Evolutionary conservation across 2,113 vertebrate genomes (phyloP), one percentile per base, ranked within the genome.

Genomic region (Isichthys henryi): DNA sequence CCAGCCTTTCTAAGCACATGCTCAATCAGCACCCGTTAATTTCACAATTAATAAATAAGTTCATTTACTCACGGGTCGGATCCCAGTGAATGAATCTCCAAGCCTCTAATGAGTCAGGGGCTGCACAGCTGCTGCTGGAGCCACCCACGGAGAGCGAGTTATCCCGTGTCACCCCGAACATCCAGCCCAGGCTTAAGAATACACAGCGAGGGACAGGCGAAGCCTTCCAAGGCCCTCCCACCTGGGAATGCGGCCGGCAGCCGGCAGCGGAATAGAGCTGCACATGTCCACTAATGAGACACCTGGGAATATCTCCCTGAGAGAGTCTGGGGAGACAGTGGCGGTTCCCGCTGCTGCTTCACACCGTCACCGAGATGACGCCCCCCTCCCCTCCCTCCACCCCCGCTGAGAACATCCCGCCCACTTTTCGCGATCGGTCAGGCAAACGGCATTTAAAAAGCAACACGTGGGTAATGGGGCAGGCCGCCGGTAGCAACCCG

Each of bases 141-240:
- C 77, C 0, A 52, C 62, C 80, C 90, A 88, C 66, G 89, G 74
- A 74, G 87, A 89, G 88, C 82, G 91, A 92, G 87, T 93, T 92
- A 92, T 92, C 88, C 89, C 53, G 88, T 84, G 89, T 90, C 89
- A 77, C 31, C 90, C 85, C 88, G 85, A 87, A 89, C 27, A 48
- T 88, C 92, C 95, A 94, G 92, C 94, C 93, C 83, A 89, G 91
- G 83, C 93, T 90, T 92, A 92, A 94, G 92, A 95, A 91, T 92
- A 94, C 93, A 91, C 92, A 86, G 62, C 49, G 11, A 52, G 46
- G 94, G 92, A 91, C 89, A 86, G 88, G 88, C 66, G 89, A 90
- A 90, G 88, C 88, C 70, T 15, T 23, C 21, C 10, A 19, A n/a
- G 77, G 31, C 2, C 48, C 80, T 43, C 86, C 90, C 84, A 35